Conservation (phyloP, 1,140 invertebrate species). For the Drosophila sturtevanti region DNA sequence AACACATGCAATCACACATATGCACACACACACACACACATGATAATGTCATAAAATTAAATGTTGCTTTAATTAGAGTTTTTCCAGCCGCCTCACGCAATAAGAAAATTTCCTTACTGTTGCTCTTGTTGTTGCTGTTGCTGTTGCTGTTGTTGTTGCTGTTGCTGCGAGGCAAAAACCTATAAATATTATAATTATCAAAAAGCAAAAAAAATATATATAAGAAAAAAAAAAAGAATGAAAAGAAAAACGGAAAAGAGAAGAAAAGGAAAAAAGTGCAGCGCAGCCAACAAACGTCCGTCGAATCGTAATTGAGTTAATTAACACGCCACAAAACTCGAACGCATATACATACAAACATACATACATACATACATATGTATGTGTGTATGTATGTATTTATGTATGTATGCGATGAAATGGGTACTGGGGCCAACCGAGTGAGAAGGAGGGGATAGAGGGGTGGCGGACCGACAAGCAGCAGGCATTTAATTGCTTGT, state of each 20-base stretch:
- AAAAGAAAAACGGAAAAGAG: neutral
- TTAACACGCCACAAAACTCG: conserved; percentile 79
- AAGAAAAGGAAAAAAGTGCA: conserved; percentile 35
- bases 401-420: conserved; percentile 19
- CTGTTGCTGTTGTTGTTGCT: conserved; percentile 14
- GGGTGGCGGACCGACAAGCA: conserved; percentile 29
- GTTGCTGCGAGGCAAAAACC: conserved; percentile 31
- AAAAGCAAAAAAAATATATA: conserved; percentile 37
- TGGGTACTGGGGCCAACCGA: no score
- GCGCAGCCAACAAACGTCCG: conserved; percentile 29
- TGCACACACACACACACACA: conserved; percentile 66
- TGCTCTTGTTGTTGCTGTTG: conserved; percentile 19
- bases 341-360: no score
- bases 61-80: conserved; percentile 75
- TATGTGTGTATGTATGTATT: no score
- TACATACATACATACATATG: no score
- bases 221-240: neutral
- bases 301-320: conserved; percentile 78
- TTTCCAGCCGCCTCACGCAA: conserved; percentile 53
- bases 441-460: no score
- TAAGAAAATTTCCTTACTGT: conserved; percentile 61
- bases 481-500: conserved; percentile 75
- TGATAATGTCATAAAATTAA: conserved; percentile 82
- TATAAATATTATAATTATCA: conserved; percentile 82
- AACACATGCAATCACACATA: neutral